Percentiles rank a stretch among this genome's conserved stretches.
Conservation (phyloP, 2,113 vertebrate species). For the Elanus axillaris region DNA sequence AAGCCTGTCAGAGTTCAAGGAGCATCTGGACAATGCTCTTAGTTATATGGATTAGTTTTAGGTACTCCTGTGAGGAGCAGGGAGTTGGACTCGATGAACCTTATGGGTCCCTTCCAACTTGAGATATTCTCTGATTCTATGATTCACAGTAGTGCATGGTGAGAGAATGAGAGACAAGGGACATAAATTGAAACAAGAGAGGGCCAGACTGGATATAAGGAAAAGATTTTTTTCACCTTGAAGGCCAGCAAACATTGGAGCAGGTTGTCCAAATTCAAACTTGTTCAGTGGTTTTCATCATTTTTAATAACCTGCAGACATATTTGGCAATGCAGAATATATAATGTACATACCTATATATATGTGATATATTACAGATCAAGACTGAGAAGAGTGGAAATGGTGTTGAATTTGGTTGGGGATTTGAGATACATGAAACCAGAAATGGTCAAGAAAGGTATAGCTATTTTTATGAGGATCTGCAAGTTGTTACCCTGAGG, state of each 20-base stretch:
- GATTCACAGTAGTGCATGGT: not conserved
- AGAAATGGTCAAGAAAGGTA: not conserved
- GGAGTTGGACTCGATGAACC: not conserved
- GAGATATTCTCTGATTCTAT: not conserved
- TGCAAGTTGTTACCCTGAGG: not conserved
- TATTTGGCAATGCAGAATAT: not conserved
- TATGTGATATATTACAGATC: not conserved
- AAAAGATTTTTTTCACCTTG: not conserved
- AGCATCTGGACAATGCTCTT: not conserved
- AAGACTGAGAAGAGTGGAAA: not conserved
- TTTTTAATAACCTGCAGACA: not conserved
- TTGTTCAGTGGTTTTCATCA: not conserved
- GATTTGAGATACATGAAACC: not conserved
- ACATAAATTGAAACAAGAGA: not conserved
- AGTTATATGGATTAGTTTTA: not conserved
- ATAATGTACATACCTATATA: not conserved
- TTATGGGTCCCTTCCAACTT: not conserved
- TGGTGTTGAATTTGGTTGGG: not conserved
- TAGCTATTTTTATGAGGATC: not conserved
- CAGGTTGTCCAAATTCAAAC: not conserved
- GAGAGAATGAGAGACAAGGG: not conserved
- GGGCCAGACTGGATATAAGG: not conserved
- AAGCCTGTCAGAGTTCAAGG: not conserved
- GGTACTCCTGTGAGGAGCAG: not conserved
- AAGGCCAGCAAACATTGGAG: not conserved